Evolutionary conservation across 2,113 vertebrate genomes (phyloP), one percentile per base, ranked within the genome.

Genomic region (Phylloscopus trochilus): DNA sequence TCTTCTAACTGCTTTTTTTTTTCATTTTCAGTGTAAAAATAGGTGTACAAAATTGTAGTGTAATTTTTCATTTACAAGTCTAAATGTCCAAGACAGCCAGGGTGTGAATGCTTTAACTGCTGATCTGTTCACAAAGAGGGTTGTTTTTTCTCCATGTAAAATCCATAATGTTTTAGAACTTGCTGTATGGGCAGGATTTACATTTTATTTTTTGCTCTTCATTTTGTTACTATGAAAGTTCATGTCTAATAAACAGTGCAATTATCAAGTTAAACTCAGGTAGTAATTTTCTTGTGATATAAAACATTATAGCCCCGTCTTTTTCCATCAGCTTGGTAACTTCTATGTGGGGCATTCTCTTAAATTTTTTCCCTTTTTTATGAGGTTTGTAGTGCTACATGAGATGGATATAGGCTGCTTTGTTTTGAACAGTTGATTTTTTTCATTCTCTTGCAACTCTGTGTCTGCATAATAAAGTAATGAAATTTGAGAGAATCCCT

Each of bases 51-150:
- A 73, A 90, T 67, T 16, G 31, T 67, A 33, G 4, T 37, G 17
- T 82, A 83, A 89, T 93, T 96, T 96, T 94, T 94, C 93, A 96
- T 85, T 69, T 94, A 86, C 67, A 62, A 66, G 44, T 69, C n/a
- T 60, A 47, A 64, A 62, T 55, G 37, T 90, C 60, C 49, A 76
- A 52, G 77, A 51, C 37, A 85, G 26, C 37, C 47, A 47, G 51
- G 15, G 27, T 93, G 39, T 82, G 59, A 59, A 88, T 23, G 21
- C 79, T 69, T 88, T 94, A 94, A 68, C 72, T 92, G 33, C 84
- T 92, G 35, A 67, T 84, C 74, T 66, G 73, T 92, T 94, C 73
- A 59, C 62, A 60, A 68, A 82, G 44, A 70, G 49, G 21, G 6
- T 7, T 55, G 22, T 5, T 68, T 79, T 51, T 73, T 53, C 14